Conservation (phyloP, 1,140 invertebrate species). For the Megalopta genalis region DNA sequence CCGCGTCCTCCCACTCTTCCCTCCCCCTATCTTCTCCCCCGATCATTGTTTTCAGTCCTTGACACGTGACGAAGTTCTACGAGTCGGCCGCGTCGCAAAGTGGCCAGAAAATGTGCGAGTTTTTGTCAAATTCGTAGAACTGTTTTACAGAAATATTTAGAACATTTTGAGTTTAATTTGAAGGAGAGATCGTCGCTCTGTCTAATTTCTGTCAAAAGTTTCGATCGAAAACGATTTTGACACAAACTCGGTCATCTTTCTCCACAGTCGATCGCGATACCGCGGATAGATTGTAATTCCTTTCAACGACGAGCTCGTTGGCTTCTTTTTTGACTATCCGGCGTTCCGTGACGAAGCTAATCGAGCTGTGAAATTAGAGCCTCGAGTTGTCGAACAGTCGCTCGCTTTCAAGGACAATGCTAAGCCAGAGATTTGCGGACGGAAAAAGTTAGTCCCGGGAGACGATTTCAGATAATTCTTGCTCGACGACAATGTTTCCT, state of each 20-base stretch:
- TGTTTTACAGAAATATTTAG: no score
- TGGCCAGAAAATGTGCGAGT: no score
- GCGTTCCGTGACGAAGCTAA: neutral
- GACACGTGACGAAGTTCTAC: neutral
- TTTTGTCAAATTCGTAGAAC: no score
- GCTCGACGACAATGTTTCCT: neutral
- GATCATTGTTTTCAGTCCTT: neutral
- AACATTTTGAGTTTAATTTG: no score
- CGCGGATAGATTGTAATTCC: conserved; percentile 10
- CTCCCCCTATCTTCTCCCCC: neutral
- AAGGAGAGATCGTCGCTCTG: no score
- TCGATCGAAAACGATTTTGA: neutral
- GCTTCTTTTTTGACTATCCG: no score
- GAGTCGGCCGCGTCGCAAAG: no score
- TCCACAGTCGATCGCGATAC: conserved; percentile 7
- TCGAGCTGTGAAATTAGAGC: conserved; percentile 24
- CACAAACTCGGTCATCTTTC: no score
- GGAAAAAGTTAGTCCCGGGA: neutral
- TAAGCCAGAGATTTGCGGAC: neutral
- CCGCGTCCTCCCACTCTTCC: neutral
- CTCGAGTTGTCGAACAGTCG: neutral
- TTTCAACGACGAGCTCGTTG: neutral
- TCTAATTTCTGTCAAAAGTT: no score
- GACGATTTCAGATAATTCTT: conserved; percentile 1
- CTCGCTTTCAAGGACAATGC: no score